Evolutionary conservation across 2,797 vertebrate species (phyloP).

Genomic region (Mallotus villosus): DNA sequence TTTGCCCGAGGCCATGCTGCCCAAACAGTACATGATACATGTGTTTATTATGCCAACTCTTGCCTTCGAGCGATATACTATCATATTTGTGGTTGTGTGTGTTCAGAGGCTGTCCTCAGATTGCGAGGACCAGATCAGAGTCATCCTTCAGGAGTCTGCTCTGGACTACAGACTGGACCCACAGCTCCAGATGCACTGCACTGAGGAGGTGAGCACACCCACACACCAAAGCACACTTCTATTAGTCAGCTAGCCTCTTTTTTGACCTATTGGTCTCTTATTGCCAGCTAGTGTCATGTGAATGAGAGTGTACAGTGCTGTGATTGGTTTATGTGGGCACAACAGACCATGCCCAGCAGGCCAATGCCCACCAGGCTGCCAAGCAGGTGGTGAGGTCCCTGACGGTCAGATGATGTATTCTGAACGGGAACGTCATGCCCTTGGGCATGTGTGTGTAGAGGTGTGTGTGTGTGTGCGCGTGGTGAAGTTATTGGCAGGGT

Average conservation of each 20-base stretch:
- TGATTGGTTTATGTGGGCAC: too few relatives aligned
- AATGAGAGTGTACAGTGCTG: too few relatives aligned
- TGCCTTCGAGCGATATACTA: too few relatives aligned
- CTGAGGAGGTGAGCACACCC: conserved; percentile 76
- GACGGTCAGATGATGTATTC: neutral
- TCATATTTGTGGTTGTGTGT: neutral
- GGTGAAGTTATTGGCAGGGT: too few relatives aligned
- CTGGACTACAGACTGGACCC: conserved; percentile 88
- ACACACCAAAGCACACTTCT: neutral
- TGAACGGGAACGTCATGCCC: neutral
- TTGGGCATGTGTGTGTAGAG: neutral
- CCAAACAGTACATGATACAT: too few relatives aligned
- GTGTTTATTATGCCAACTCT: too few relatives aligned
- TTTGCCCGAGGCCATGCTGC: too few relatives aligned
- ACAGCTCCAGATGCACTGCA: conserved; percentile 86
- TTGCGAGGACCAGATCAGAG: conserved; percentile 86
- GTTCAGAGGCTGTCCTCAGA: conserved; percentile 77
- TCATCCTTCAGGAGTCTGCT: conserved; percentile 87
- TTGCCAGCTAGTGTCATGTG: neutral
- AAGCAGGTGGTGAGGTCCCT: neutral
- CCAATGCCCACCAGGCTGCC: neutral
- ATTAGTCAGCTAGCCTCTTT: neutral
- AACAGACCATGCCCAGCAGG: too few relatives aligned
- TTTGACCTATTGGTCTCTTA: neutral
- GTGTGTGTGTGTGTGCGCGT: too few relatives aligned